Evolutionary conservation across 2,113 vertebrate genomes (phyloP).

Genomic region (Semicossyphus pulcher): DNA sequence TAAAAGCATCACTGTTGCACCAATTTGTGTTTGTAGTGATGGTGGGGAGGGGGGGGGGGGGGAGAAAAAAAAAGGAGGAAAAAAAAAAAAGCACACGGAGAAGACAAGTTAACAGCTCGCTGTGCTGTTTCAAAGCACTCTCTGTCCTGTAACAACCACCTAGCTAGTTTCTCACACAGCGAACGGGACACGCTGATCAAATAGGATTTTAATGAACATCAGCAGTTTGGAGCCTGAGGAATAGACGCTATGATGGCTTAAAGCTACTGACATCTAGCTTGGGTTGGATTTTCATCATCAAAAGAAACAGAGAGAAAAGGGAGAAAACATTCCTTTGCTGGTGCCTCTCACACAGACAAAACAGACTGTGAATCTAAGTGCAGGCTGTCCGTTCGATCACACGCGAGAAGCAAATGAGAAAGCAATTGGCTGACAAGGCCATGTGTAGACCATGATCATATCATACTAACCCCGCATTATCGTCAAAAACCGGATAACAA

Average conservation of each 20-base stretch:
- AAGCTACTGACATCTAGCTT: conserved; percentile 73
- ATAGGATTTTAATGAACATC: conserved; percentile 81
- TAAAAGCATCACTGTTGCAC: conserved; percentile 80
- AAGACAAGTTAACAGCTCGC: conserved; percentile 77
- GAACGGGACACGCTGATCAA: conserved; percentile 76
- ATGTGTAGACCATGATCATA: conserved; percentile 62
- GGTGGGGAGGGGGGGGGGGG: not conserved
- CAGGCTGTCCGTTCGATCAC: conserved; percentile 57
- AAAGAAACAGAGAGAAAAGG: conserved; percentile 38
- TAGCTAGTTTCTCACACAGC: conserved; percentile 69
- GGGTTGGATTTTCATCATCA: conserved; percentile 76
- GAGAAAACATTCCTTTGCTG: conserved; percentile 65
- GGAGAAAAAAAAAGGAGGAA: not conserved
- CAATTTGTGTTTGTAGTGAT: conserved; percentile 78
- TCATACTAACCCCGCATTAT: conserved; percentile 68
- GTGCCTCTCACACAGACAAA: conserved; percentile 46
- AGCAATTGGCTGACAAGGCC: conserved; percentile 61
- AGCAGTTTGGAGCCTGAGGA: conserved; percentile 73
- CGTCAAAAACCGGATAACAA: conserved; percentile 57
- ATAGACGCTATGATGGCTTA: conserved; percentile 68
- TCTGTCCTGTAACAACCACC: conserved; percentile 79
- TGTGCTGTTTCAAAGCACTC: conserved; percentile 79
- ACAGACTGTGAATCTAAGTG: conserved; percentile 31
- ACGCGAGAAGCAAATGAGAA: conserved; percentile 53
- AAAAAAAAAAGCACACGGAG: conserved; percentile 62